Conservation (phyloP, 2,888 invertebrate genomes). For the Drosophila mercatorum region DNA sequence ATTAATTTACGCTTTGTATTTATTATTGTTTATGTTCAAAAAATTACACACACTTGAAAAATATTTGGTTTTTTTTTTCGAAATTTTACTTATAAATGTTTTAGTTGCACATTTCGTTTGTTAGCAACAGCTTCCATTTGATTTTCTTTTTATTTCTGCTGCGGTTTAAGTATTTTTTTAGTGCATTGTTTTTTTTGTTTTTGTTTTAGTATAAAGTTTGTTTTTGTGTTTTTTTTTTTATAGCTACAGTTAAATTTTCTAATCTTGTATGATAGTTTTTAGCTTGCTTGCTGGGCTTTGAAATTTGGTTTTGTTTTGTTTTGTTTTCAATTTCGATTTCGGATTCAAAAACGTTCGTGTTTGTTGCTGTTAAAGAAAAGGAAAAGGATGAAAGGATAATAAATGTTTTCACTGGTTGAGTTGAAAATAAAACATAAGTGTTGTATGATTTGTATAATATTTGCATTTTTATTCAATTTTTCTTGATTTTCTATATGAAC, state of each 20-base stretch:
- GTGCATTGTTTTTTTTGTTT: slow-evolving; percentile 33
- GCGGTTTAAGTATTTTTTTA: slow-evolving; percentile 20
- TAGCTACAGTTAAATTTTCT: slow-evolving; percentile 72
- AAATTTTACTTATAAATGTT: slow-evolving; percentile 37
- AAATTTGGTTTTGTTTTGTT: slow-evolving; percentile 19
- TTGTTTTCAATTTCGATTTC: slow-evolving; percentile 34
- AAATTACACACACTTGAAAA: slow-evolving; percentile 80
- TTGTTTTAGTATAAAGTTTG: slow-evolving; percentile 49
- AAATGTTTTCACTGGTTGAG: slow-evolving; percentile 5
- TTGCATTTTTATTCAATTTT: slow-evolving; percentile 68
- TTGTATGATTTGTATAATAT: slow-evolving; percentile 52
- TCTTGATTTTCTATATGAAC: slow-evolving; percentile 49
- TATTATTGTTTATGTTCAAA: slow-evolving; percentile 75
- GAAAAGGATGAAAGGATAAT: not conserved
- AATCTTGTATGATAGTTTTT: slow-evolving; percentile 69
- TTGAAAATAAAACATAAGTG: slow-evolving; percentile 52
- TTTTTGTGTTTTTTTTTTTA: slow-evolving; percentile 27
- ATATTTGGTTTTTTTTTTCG: slow-evolving; percentile 56
- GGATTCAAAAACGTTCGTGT: slow-evolving; percentile 12
- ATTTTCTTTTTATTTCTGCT: slow-evolving; percentile 21
- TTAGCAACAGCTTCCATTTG: slow-evolving; percentile 45
- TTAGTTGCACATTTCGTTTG: slow-evolving; percentile 37
- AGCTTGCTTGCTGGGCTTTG: slow-evolving; percentile 50
- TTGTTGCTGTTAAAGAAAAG: slow-evolving; percentile 37
- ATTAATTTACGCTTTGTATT: slow-evolving; percentile 68